Percentiles rank a stretch among this genome's conserved stretches.
Evolutionary conservation across 2,113 vertebrate species (phyloP).

Genomic region (Centrocercus urophasianus): DNA sequence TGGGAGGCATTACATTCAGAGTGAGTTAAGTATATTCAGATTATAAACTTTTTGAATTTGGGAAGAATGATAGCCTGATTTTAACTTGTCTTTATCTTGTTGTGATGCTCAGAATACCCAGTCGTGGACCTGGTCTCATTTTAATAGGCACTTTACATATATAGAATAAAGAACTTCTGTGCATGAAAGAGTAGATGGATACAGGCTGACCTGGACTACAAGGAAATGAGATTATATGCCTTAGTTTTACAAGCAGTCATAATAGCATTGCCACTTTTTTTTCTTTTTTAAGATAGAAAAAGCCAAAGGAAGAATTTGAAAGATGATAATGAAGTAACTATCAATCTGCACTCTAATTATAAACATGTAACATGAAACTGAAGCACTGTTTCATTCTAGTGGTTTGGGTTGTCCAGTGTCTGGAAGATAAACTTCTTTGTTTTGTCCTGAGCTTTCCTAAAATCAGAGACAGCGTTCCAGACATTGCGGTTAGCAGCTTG

Average conservation of each 20-base stretch:
- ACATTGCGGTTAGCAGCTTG: rapidly evolving
- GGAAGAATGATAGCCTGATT: background rate
- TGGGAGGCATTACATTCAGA: background rate
- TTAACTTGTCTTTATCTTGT: background rate
- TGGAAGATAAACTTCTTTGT: background rate
- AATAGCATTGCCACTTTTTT: background rate
- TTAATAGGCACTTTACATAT: background rate
- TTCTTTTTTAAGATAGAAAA: background rate
- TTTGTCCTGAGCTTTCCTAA: background rate
- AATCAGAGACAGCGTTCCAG: background rate
- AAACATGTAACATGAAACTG: conserved; percentile 4
- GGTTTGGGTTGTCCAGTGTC: conserved; percentile 1
- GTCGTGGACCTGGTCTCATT: background rate
- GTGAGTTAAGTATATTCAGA: background rate
- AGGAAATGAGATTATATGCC: background rate
- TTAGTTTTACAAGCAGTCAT: background rate
- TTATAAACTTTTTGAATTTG: background rate
- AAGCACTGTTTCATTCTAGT: background rate
- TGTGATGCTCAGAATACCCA: background rate
- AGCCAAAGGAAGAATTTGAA: conserved; percentile 10
- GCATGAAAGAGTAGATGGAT: background rate
- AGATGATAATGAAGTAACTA: background rate
- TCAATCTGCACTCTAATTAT: conserved; percentile 22
- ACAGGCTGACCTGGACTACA: background rate
- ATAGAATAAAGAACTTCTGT: background rate